Conservation (phyloP, 2,888 invertebrate genomes). For the Drosophila lutescens region DNA sequence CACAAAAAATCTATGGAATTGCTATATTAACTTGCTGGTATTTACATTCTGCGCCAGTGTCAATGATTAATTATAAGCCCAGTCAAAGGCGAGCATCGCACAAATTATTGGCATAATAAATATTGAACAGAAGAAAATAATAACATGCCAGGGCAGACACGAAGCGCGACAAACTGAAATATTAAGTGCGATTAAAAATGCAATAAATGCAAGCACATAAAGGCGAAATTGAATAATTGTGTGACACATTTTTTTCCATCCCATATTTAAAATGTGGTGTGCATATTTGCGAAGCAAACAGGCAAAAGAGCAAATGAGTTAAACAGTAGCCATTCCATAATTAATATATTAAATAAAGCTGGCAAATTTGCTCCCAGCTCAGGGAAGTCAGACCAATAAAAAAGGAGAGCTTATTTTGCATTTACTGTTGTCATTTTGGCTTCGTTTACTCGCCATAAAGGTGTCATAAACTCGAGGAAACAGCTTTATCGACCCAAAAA, state of each 20-base stretch:
- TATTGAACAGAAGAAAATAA: conserved; percentile 57
- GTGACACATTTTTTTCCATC: conserved; percentile 26
- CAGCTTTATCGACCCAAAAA: conserved; percentile 2
- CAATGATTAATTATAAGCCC: conserved; percentile 39
- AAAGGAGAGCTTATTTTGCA: conserved; percentile 10
- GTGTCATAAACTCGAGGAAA: not conserved
- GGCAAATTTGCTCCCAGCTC: conserved; percentile 37
- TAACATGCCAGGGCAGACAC: conserved; percentile 42
- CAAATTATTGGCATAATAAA: conserved; percentile 72
- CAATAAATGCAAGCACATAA: conserved; percentile 33
- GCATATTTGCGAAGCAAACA: conserved; percentile 28
- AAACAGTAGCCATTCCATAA: conserved; percentile 38
- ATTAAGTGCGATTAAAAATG: conserved; percentile 59
- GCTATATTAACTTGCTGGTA: conserved; percentile 23
- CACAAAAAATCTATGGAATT: not conserved
- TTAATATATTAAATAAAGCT: conserved; percentile 47
- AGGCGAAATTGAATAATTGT: conserved; percentile 43
- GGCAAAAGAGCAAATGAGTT: conserved; percentile 40
- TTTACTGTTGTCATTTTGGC: conserved; percentile 33
- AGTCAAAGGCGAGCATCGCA: conserved; percentile 26
- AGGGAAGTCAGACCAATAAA: conserved; percentile 16
- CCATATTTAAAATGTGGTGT: conserved; percentile 29
- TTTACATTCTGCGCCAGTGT: conserved; percentile 2
- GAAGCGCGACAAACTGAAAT: conserved; percentile 57
- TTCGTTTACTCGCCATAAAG: not conserved